These are phyloP conservation scores for Patella pellucida DNA, from an alignment of 2,888 invertebrate genomes.

Conservation along the genomic window DNA sequence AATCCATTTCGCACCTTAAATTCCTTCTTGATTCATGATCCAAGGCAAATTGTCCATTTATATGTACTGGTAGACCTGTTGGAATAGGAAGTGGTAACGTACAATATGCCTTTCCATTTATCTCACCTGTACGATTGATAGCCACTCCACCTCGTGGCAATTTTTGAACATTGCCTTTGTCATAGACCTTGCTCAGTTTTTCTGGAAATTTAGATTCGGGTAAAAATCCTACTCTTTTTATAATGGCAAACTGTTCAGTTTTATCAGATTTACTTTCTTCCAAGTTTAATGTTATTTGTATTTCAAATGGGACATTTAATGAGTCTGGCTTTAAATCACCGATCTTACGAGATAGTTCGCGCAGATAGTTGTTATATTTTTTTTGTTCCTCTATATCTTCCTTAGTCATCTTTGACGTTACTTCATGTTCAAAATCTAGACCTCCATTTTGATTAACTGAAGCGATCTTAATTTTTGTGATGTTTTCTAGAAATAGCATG, in stretches of 20 bases:
- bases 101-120: conserved; percentile 41
- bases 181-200: conserved; percentile 38
- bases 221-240: conserved; percentile 50
- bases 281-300: conserved; percentile 24
- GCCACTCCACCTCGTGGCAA: conserved; percentile 54
- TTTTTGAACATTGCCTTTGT: conserved; percentile 40
- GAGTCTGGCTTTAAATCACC: conserved; percentile 1
- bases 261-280: conserved; percentile 13
- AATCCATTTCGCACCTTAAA: conserved; percentile 39
- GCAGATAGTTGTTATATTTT: conserved; percentile 19
- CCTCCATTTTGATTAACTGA: conserved; percentile 31
- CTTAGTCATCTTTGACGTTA: conserved; percentile 22
- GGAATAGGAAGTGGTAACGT: conserved; percentile 54
- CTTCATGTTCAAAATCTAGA: conserved; percentile 30
- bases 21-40: conserved; percentile 52
- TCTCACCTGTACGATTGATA: conserved; percentile 7
- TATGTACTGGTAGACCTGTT: conserved; percentile 53
- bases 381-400: conserved; percentile 17
- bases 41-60: conserved; percentile 57
- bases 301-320: conserved; percentile 13
- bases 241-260: conserved; percentile 47
- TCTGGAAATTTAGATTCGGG: conserved; percentile 26
- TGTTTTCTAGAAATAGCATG: conserved; percentile 61
- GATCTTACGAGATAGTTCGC: conserved; percentile 13
- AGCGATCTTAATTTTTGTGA: conserved; percentile 46